Evolutionary conservation across 2,113 vertebrate species (phyloP), one percentile per base, ranked within the genome.

Genomic region (Etia nguti): DNA sequence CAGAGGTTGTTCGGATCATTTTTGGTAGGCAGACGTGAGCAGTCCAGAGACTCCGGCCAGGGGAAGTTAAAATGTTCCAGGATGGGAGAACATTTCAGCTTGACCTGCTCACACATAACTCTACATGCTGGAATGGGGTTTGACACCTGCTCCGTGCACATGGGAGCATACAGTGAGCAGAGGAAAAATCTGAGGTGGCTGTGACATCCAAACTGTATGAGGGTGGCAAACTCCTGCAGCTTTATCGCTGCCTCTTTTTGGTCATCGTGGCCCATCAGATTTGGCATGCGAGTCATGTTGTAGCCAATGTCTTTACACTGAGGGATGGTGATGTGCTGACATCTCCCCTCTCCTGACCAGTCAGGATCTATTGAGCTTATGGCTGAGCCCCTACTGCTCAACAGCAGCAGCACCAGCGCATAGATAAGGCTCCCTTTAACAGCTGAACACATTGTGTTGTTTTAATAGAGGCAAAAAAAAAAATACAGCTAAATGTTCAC

Each of bases 81-180:
- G 29, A 99, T 97, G 1, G 98, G 99, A 0, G 97, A 98, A 94
- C 99, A 99, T 84, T 98, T 98, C 12, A 97, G 90, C 92, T 98
- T 97, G 26, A 98, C 98, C 95, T 99, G 98, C 95, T 99, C 98
- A 2, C 99, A 99, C 99, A 99, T 99, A 13, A 99, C 97, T 59
- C 97, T 95, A 92, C 99, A 99, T 24, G 99, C 98, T 0, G 98
- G 98, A 93, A 99, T 99, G 4, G 98, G 98, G 6, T 98, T 97
- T 5, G 99, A 99, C 89, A 99, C 99, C 93, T 99, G 98, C 95
- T 99, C 98, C 0, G 98, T 99, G 97, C 99, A 99, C 99, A 99
- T 99, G 22, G 99, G 98, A 5, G 99, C 98, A 1, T 99, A 98
- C 12, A 99, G 96, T 0, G 98, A 99, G 91, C 99, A 99, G 70